Evolutionary conservation across 2,113 vertebrate species (phyloP).

Genomic region (Caracal caracal): DNA sequence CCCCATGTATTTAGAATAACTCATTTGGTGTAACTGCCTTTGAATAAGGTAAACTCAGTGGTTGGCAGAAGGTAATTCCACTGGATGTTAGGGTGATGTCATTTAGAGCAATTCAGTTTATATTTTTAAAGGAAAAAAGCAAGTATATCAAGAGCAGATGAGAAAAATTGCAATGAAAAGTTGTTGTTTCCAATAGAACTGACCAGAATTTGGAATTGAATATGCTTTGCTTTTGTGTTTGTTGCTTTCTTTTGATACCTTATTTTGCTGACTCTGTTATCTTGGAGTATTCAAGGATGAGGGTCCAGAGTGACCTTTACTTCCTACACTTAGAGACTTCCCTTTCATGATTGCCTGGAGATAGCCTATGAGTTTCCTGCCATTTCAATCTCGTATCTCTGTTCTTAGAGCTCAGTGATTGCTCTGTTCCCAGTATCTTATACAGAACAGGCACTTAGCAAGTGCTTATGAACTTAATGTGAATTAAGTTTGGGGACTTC

Average conservation of each 20-base stretch:
- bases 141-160: not conserved
- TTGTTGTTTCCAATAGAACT: not conserved
- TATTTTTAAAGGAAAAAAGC: not conserved
- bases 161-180: not conserved
- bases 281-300: not conserved
- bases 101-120: not conserved
- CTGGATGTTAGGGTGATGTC: not conserved
- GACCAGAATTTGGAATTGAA: not conserved
- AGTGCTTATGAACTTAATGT: not conserved
- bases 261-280: not conserved
- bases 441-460: not conserved
- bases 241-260: not conserved
- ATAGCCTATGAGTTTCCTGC: not conserved
- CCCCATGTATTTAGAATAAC: not conserved
- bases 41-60: not conserved
- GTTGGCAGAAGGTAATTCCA: not conserved
- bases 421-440: not conserved
- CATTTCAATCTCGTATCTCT: not conserved
- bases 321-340: not conserved
- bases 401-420: not conserved
- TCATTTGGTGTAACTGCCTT: not conserved
- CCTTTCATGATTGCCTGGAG: not conserved
- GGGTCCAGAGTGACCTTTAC: not conserved
- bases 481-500: not conserved
- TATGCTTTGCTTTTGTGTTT: not conserved